phyloP scores from a whole-genome alignment of 2,113 vertebrate species.

The Ictalurus punctatus region DNA sequence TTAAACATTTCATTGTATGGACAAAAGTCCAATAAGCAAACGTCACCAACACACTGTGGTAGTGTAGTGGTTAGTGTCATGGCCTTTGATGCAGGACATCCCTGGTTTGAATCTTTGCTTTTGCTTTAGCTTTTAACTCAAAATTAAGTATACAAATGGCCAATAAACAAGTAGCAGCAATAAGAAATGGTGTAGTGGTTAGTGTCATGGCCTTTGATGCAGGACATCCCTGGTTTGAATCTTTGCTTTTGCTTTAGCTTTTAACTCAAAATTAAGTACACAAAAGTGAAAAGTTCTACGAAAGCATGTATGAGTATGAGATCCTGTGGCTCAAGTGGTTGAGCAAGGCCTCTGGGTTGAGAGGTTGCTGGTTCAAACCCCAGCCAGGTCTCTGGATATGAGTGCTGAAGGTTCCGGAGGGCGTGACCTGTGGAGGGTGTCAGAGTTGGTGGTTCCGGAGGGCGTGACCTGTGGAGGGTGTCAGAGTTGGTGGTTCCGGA shows the following conservation, averaged over 20 bases:
- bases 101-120: not conserved
- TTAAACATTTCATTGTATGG: not conserved
- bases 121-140: not conserved
- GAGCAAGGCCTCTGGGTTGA: not conserved
- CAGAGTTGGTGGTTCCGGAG: too few relatives aligned
- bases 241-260: not conserved
- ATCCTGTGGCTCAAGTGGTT: not conserved
- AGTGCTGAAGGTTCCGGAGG: not conserved
- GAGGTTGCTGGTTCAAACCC: not conserved
- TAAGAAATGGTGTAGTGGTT: not conserved
- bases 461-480: too few relatives aligned
- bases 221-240: not conserved
- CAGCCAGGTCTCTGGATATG: not conserved
- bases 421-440: too few relatives aligned
- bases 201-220: not conserved
- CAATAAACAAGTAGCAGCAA: too few relatives aligned
- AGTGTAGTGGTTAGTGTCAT: not conserved
- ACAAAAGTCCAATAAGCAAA: too few relatives aligned
- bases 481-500: too few relatives aligned
- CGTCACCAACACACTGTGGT: too few relatives aligned
- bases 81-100: not conserved
- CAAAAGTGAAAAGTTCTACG: not conserved
- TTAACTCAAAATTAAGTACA: not conserved
- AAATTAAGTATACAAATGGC: too few relatives aligned
- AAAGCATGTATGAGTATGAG: not conserved